Conservation (phyloP, 2,113 vertebrate species). For the Semnornis frantzii region DNA sequence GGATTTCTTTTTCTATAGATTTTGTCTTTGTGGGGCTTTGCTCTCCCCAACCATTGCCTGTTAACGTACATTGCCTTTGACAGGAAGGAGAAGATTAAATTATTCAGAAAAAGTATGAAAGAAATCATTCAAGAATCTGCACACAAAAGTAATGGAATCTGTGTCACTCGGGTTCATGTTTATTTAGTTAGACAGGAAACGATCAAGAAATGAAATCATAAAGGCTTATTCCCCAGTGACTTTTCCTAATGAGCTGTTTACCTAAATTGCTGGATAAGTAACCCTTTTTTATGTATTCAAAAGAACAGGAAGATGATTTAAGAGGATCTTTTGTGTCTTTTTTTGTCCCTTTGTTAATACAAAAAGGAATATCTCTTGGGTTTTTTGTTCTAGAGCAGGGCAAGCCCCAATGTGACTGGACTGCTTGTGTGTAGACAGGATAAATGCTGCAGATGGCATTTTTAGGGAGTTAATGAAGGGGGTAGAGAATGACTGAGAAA, state of each 20-base stretch:
- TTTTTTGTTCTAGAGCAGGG: background rate
- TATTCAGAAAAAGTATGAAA: background rate
- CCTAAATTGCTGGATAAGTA: slow-evolving; percentile 51
- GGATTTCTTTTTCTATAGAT: background rate
- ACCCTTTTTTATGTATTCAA: slow-evolving; percentile 40
- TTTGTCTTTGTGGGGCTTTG: background rate
- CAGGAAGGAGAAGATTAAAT: slow-evolving; percentile 5
- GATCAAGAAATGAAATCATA: slow-evolving; percentile 64
- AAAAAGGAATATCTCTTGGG: background rate
- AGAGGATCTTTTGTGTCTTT: slow-evolving; percentile 16
- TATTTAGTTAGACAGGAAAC: slow-evolving; percentile 66
- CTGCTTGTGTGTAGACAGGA: background rate
- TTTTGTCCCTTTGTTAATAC: background rate
- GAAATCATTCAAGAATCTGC: slow-evolving; percentile 17
- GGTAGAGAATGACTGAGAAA: slow-evolving; percentile 19
- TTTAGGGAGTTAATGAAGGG: background rate
- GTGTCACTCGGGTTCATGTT: slow-evolving; percentile 62
- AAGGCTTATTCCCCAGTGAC: slow-evolving; percentile 48
- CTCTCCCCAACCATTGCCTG: background rate
- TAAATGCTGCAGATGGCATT: background rate
- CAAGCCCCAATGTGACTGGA: background rate
- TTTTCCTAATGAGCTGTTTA: slow-evolving; percentile 58
- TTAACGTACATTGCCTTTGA: background rate
- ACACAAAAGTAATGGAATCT: slow-evolving; percentile 15
- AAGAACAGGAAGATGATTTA: slow-evolving; percentile 50